phyloP scores from a whole-genome alignment of 2,113 vertebrate species.

The Eudorcas thomsonii region DNA sequence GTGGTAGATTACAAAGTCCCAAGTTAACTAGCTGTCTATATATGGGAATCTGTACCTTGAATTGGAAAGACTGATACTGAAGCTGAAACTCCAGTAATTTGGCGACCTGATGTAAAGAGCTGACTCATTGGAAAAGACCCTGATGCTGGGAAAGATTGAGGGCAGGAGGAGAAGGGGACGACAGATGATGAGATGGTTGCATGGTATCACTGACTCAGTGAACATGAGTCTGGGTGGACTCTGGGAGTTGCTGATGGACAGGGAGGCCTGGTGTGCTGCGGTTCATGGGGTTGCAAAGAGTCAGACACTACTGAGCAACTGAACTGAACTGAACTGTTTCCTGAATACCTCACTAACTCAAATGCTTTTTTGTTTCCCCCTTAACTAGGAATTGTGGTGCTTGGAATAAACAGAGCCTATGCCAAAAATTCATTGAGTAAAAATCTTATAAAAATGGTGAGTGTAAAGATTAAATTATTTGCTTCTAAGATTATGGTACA shows the following conservation, averaged over 20 bases:
- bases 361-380: slow-evolving; percentile 51
- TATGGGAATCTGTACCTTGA: not conserved
- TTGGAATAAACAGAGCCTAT: slow-evolving; percentile 95
- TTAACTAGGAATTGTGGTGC: slow-evolving; percentile 92
- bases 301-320: not conserved
- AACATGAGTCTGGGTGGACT: not conserved
- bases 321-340: not conserved
- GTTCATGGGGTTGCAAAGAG: not conserved
- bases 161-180: not conserved
- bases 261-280: not conserved
- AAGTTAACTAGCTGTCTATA: not conserved
- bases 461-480: slow-evolving; percentile 72
- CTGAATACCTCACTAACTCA: not conserved
- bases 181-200: not conserved
- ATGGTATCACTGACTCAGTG: not conserved
- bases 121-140: not conserved
- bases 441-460: slow-evolving; percentile 94
- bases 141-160: not conserved
- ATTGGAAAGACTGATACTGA: not conserved
- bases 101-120: not conserved
- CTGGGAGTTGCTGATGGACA: not conserved
- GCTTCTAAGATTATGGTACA: slow-evolving; percentile 47
- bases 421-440: slow-evolving; percentile 97
- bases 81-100: not conserved
- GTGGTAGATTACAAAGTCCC: not conserved